phyloP scores from a whole-genome alignment of 92 coral and sea anemone genomes.

The Palythoa grandiflora region DNA sequence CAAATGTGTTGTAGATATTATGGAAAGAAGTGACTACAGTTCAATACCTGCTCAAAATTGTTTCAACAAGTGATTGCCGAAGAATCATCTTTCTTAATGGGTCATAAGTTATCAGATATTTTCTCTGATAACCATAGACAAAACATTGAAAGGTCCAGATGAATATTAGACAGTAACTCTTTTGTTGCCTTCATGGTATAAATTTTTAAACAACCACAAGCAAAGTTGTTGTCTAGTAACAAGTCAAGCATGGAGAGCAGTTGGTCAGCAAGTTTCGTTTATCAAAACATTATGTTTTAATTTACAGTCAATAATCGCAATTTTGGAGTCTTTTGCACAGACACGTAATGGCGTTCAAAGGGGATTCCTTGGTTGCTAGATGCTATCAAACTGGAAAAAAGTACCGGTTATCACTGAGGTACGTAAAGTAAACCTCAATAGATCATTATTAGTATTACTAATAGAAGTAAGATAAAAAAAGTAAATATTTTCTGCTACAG shows the following conservation, averaged over 20 bases:
- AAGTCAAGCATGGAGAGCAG: conserved; percentile 15
- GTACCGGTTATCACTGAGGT: not conserved
- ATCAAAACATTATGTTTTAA: not conserved
- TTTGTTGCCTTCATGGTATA: conserved; percentile 47
- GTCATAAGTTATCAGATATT: conserved; percentile 35
- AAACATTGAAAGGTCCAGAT: conserved; percentile 7
- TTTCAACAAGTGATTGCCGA: not conserved
- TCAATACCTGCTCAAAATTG: conserved; percentile 10
- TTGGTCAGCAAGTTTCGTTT: conserved; percentile 10
- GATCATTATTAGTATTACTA: not conserved
- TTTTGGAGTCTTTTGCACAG: too few relatives aligned
- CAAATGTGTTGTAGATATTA: not conserved
- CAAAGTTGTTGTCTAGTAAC: conserved; percentile 59
- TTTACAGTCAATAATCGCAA: conserved; percentile 1
- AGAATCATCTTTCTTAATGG: conserved; percentile 25
- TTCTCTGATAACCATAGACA: conserved; percentile 20
- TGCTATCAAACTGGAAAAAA: not conserved
- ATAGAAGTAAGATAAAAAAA: too few relatives aligned
- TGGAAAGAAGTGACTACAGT: not conserved
- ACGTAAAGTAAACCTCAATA: too few relatives aligned
- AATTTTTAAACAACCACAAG: conserved; percentile 78
- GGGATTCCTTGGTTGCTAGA: conserved; percentile 37
- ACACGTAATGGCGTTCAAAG: not conserved
- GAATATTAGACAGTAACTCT: conserved; percentile 28
- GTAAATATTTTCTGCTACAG: too few relatives aligned